Percentiles rank a stretch among this genome's conserved stretches.
phyloP scores from a whole-genome alignment of 2,797 vertebrate species.

The Siniperca scherzeri region DNA sequence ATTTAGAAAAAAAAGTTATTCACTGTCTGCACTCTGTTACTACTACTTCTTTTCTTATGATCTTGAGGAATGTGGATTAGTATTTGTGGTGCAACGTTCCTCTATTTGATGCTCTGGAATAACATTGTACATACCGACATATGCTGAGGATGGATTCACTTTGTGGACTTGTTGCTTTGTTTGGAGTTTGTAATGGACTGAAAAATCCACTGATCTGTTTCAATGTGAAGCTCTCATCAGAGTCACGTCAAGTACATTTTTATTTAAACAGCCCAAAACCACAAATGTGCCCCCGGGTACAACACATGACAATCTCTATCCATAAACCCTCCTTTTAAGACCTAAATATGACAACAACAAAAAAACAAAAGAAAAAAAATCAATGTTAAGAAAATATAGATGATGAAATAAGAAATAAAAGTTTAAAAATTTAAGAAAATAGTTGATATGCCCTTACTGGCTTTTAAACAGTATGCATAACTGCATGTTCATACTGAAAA shows the following conservation, averaged over 20 bases:
- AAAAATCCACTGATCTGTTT: background rate
- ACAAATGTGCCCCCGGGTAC: background rate
- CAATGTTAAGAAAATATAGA: background rate
- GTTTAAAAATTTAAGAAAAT: background rate
- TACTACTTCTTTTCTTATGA: background rate
- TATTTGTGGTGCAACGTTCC: background rate
- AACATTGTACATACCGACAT: background rate
- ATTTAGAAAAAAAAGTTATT: background rate
- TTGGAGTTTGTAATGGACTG: background rate
- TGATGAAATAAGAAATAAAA: background rate
- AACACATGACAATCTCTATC: background rate
- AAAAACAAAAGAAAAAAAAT: background rate
- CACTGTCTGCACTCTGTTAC: slow-evolving; percentile 3
- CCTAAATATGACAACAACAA: too few relatives aligned
- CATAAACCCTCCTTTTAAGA: too few relatives aligned
- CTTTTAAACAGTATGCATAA: background rate
- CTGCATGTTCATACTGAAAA: background rate
- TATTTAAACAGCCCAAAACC: background rate
- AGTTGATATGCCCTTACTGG: too few relatives aligned
- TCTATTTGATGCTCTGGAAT: slow-evolving; percentile 6
- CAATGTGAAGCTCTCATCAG: background rate
- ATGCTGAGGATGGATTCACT: background rate
- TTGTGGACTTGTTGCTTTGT: background rate
- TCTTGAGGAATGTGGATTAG: slow-evolving; percentile 2
- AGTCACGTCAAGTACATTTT: background rate